Base-by-base conservation (phyloP, 2,797 vertebrate species). In the Cirrhinus molitorella region DNA sequence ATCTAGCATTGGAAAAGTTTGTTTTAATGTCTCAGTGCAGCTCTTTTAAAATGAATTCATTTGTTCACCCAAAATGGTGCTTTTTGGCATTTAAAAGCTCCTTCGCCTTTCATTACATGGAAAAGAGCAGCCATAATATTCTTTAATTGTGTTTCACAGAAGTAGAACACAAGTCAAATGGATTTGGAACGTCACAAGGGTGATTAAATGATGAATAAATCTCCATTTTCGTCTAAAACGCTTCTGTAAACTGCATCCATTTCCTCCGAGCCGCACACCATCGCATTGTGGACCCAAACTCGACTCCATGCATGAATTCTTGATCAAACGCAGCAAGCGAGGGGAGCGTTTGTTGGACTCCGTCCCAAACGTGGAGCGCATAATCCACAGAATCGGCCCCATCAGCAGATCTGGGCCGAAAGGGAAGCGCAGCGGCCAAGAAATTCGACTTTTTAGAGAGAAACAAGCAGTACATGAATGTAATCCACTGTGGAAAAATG, bases 261-360 rank as follows among this genome's bases (percentile, higher is more conserved):
- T 25, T 66, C 31, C 43, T 25, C 43, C 9, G 67, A 59, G 21
- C n/a, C 4, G 10, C 55, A 14, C 55, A 59, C 12, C 67, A 9
- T 17, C 1, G 47, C 17, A 8, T 31, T 21, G 17, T 49, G 40
- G 61, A 79, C 43, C 47, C 40, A 34, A 31, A 23, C 37, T 47
- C 34, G 3, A 21, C 16, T 59, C 75, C 80, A 77, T 72, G 83
- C 85, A 84, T 77, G 80, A 77, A 80, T 77, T 78, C 77, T 75
- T 80, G 83, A 86, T 88, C 80, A 86, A 83, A 74, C 80, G 67
- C 87, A 74, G 85, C 65, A 21, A 53, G 61, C n/a, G 43, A 21
- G 45, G 76, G 31, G 66, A 31, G 76, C 6, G 61, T 72, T 19
- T 74, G 75, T 47, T 83, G 70, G 79, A 75, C 78, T 25, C 43